Conservation (phyloP, 1,140 invertebrate genomes). For the Eriosoma lanigerum region DNA sequence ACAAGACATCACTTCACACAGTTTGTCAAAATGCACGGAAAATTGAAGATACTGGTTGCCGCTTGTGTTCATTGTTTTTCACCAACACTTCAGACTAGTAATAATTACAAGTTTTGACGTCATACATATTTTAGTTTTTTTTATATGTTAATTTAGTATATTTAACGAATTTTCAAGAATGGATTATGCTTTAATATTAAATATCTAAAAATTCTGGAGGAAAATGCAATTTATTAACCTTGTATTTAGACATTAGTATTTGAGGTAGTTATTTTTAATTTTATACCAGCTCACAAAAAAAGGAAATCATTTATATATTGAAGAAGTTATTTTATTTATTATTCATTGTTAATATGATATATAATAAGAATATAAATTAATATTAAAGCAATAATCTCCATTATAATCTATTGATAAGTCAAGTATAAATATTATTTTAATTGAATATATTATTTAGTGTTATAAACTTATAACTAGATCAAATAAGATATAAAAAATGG, state of each 20-base stretch:
- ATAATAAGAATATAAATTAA: neutral
- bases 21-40: neutral
- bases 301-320: too few relatives aligned
- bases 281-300: neutral
- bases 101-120: conserved; percentile 11
- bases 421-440: neutral
- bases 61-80: conserved; percentile 14
- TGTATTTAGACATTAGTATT: conserved; percentile 22
- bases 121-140: conserved; percentile 8
- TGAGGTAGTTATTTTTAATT: conserved; percentile 7
- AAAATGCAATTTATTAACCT: neutral
- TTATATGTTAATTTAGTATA: conserved; percentile 10
- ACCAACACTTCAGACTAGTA: conserved; percentile 19
- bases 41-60: conserved; percentile 5
- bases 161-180: conserved; percentile 1
- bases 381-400: neutral
- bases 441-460: too few relatives aligned
- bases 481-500: too few relatives aligned
- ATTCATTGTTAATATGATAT: neutral
- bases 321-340: too few relatives aligned
- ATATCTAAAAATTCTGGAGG: conserved; percentile 2
- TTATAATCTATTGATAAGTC: neutral
- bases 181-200: neutral
- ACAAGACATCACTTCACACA: neutral
- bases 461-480: too few relatives aligned